phyloP scores from a whole-genome alignment of 2,797 vertebrate genomes.

The Microcaecilia unicolor region DNA sequence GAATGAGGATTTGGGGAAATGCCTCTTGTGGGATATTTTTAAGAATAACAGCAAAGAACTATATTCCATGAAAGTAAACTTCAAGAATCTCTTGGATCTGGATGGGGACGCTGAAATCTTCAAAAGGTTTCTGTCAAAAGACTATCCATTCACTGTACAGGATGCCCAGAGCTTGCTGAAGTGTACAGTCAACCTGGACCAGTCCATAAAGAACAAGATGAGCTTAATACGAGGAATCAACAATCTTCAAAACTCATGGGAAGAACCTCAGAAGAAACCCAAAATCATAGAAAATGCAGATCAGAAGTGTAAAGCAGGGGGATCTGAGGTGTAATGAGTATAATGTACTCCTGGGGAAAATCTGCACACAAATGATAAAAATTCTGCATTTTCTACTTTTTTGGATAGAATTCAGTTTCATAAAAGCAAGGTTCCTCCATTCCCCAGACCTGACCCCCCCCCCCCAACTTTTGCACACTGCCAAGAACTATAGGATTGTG shows the following conservation, averaged over 20 bases:
- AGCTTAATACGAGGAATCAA: conserved; percentile 56
- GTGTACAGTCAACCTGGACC: conserved; percentile 74
- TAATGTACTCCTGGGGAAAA: too few relatives aligned
- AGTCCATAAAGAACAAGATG: conserved; percentile 67
- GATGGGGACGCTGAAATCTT: conserved; percentile 83
- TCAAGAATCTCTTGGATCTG: conserved; percentile 65
- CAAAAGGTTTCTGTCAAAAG: conserved; percentile 53
- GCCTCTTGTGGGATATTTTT: conserved; percentile 68
- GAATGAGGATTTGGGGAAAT: fast-evolving
- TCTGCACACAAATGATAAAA: too few relatives aligned
- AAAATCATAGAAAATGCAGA: background rate
- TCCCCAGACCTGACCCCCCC: conserved; percentile 9
- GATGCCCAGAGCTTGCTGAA: conserved; percentile 48
- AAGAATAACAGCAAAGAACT: conserved; percentile 57
- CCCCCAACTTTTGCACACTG: too few relatives aligned
- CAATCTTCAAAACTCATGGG: conserved; percentile 33
- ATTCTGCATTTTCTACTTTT: too few relatives aligned
- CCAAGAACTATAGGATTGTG: too few relatives aligned
- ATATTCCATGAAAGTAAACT: conserved; percentile 47
- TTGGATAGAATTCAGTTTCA: too few relatives aligned
- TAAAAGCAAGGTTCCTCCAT: too few relatives aligned
- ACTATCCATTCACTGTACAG: conserved; percentile 62
- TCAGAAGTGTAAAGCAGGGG: fast-evolving
- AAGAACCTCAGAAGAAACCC: background rate
- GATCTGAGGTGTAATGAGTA: background rate